These are phyloP conservation scores for Papilio polytes DNA, from an alignment of 1,140 invertebrate species.

Conservation along the genomic window DNA sequence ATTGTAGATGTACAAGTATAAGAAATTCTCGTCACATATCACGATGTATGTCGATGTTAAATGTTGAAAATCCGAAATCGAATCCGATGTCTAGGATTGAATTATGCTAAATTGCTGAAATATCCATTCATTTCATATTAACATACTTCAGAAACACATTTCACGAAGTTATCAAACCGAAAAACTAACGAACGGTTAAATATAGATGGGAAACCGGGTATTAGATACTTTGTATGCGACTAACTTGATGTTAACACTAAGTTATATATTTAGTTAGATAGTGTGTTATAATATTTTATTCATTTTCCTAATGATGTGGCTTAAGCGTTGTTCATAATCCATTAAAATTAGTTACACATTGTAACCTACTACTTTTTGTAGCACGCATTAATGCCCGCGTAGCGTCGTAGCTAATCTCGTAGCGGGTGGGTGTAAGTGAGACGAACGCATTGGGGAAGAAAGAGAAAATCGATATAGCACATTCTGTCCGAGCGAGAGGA, in stretches of 20 bases:
- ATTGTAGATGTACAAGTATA: neutral
- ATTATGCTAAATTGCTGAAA: too few species aligned
- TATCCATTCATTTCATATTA: too few species aligned
- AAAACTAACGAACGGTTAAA: too few species aligned
- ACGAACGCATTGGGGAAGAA: conserved; percentile 51
- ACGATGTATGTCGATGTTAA: neutral
- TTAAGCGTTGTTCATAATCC: neutral
- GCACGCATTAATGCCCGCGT: conserved; percentile 40
- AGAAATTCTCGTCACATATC: neutral
- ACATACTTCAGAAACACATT: too few species aligned
- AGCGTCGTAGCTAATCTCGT: conserved; percentile 46
- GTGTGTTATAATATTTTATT: neutral
- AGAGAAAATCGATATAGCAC: conserved; percentile 69
- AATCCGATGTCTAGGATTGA: too few species aligned
- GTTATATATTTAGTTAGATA: too few species aligned
- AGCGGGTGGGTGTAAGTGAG: conserved; percentile 48
- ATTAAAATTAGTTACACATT: conserved; percentile 32
- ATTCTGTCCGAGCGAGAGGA: conserved; percentile 48
- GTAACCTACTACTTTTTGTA: conserved; percentile 46
- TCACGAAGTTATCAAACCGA: too few species aligned
- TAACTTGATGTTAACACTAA: too few species aligned
- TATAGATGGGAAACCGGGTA: too few species aligned
- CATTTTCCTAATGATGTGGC: neutral
- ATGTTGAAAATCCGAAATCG: too few species aligned
- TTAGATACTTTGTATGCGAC: too few species aligned